A percentile compares a stretch with the other conserved stretches of the same genome.
Evolutionary conservation across 53 echinoderm and acorn worm species (phyloP).

Genomic region (Apostichopus leukothele): DNA sequence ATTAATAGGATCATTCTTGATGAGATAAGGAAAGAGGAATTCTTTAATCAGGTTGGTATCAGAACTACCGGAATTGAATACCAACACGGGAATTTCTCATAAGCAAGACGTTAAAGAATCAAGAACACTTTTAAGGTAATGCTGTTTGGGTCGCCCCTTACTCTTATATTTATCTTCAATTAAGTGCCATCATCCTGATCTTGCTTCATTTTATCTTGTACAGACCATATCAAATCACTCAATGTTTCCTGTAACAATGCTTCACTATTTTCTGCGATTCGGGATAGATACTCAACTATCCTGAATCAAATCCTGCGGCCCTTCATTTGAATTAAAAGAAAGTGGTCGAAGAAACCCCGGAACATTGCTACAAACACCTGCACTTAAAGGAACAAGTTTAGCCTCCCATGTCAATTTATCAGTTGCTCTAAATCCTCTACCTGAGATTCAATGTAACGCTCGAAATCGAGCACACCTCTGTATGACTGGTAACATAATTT

Average conservation of each 20-base stretch:
- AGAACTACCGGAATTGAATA: slow-evolving; percentile 41
- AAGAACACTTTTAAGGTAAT: slow-evolving; percentile 15
- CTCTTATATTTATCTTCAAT: neutral
- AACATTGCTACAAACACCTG: slow-evolving; percentile 55
- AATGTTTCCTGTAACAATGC: slow-evolving; percentile 22
- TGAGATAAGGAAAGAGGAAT: slow-evolving; percentile 38
- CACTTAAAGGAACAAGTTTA: slow-evolving; percentile 38
- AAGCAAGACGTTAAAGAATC: neutral
- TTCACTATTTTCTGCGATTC: slow-evolving; percentile 29
- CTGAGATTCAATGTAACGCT: neutral
- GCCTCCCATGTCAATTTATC: slow-evolving; percentile 1
- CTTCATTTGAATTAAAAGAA: neutral
- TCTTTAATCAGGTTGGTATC: slow-evolving; percentile 44
- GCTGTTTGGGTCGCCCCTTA: neutral
- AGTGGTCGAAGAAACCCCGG: neutral
- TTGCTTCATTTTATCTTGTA: slow-evolving; percentile 3
- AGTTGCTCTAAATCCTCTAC: too few relatives aligned
- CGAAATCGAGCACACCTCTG: slow-evolving; percentile 2
- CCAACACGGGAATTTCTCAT: slow-evolving; percentile 35
- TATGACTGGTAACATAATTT: neutral
- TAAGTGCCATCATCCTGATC: slow-evolving; percentile 32
- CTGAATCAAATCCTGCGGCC: neutral
- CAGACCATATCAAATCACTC: neutral
- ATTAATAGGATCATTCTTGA: slow-evolving; percentile 46
- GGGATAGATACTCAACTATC: neutral